These are phyloP conservation scores for Melitaea cinxia DNA, from an alignment of 1,140 invertebrate species.

Conservation along the genomic window DNA sequence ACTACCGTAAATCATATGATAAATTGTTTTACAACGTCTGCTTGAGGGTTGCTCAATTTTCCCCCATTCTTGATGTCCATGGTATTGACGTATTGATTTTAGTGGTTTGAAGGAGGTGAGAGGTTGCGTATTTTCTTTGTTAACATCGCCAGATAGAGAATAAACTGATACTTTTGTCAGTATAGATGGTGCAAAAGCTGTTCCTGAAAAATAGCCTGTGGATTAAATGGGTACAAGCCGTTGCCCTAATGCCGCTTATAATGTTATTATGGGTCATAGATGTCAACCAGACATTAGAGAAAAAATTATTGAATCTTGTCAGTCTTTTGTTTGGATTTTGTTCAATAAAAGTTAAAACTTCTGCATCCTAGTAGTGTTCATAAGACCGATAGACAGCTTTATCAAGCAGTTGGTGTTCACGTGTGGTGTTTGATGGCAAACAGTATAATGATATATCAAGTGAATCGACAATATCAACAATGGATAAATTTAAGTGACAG, in stretches of 20 bases:
- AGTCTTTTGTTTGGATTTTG: conserved; percentile 40
- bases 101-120: background rate
- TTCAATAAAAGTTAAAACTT: conserved; percentile 35
- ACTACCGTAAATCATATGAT: conserved; percentile 8
- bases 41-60: conserved; percentile 7
- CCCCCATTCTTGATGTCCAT: conserved; percentile 12
- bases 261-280: conserved; percentile 44
- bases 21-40: conserved; percentile 8
- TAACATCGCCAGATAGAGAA: conserved; percentile 23
- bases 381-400: conserved; percentile 55
- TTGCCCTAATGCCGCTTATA: conserved; percentile 41
- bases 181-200: conserved; percentile 41
- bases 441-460: conserved; percentile 40
- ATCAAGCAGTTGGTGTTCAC: conserved; percentile 61
- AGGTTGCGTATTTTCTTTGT: conserved; percentile 33
- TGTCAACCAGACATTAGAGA: conserved; percentile 53
- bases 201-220: conserved; percentile 47
- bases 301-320: conserved; percentile 54
- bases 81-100: background rate
- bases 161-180: conserved; percentile 36
- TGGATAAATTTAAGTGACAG: background rate
- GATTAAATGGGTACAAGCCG: conserved; percentile 44
- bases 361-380: conserved; percentile 42
- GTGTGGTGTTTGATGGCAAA: conserved; percentile 23
- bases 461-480: conserved; percentile 27